Base-by-base conservation (phyloP, 2,888 invertebrate genomes). In the Gerosis bhagava region DNA sequence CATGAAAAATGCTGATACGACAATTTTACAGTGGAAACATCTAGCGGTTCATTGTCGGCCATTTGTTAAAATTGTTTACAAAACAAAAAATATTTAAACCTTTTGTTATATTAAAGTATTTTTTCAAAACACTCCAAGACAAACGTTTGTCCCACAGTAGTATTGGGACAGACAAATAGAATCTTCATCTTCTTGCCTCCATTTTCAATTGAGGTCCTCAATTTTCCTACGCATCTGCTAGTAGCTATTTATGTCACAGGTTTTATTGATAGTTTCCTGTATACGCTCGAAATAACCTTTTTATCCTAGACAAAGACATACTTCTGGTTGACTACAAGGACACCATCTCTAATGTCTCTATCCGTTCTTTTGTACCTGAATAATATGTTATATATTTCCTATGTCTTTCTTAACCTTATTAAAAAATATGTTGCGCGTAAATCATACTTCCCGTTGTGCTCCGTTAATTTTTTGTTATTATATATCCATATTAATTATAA, bases 1-100 rank as follows among this genome's bases (percentile, higher is more conserved):
- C 83, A 83, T 10, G 90, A 88, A 53, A 93, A 93, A 46, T 77
- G 73, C 57, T 84, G 84, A 51, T 76, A 73, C 0, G 74, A 67
- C 25, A 60, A 53, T 45, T 77, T 69, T 0, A 80, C 67, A 22
- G 56, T 57, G 2, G 66, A 58, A 16, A 83, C 83, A 17, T 76
- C 63, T 36, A 45, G 10, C 1, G 69, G 40, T 49, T 57, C 68
- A 48, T 67, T 65, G 12, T 48, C 46, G 49, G 57, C 60, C 66
- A 73, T 68, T 54, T 58, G n/a, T n/a, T n/a, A n/a, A n/a, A n/a
- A n/a, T n/a, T n/a, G n/a, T n/a, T n/a, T n/a, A n/a, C n/a, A n/a
- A n/a, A n/a, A n/a, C n/a, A n/a, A n/a, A n/a, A n/a, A n/a, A n/a
- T n/a, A n/a, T n/a, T n/a, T n/a, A n/a, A n/a, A n/a, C n/a, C n/a